Percentiles rank a stretch among this genome's conserved stretches.
Evolutionary conservation across 2,888 invertebrate species (phyloP).

Genomic region (Andrena flavipes): DNA sequence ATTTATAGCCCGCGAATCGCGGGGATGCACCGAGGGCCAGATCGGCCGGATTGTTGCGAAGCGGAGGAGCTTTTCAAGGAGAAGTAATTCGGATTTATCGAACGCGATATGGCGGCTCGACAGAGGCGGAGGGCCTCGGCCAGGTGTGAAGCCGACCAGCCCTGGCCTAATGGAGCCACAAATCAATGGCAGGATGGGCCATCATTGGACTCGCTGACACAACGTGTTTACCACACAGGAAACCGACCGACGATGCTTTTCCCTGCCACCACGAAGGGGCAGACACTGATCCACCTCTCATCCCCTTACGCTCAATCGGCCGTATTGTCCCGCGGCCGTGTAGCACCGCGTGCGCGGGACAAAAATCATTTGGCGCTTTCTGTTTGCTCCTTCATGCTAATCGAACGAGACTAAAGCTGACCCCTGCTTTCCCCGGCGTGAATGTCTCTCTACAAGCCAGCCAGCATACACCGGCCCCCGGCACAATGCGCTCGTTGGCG

Average conservation of each 20-base stretch:
- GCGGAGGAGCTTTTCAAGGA: constrained; percentile 48
- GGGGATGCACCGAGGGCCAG: not conserved
- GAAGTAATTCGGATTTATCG: constrained; percentile 81
- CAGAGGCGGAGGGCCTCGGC: constrained; percentile 57
- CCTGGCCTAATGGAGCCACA: constrained; percentile 84
- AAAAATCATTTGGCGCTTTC: constrained; percentile 75
- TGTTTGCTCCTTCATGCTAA: constrained; percentile 67
- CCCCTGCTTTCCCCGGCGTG: constrained; percentile 18
- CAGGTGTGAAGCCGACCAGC: constrained; percentile 79
- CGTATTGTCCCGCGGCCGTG: constrained; percentile 70
- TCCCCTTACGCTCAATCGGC: constrained; percentile 80
- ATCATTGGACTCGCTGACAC: constrained; percentile 82
- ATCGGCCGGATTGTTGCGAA: constrained; percentile 3
- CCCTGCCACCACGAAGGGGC: constrained; percentile 58
- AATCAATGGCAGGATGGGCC: constrained; percentile 82
- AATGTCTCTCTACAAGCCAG: not conserved
- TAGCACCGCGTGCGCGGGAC: constrained; percentile 56
- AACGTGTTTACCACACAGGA: constrained; percentile 83
- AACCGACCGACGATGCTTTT: constrained; percentile 68
- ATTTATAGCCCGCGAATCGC: constrained; percentile 2
- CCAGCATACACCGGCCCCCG: not conserved
- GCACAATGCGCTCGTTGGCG: constrained; percentile 9
- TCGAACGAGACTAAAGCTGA: constrained; percentile 61
- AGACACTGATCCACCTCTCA: constrained; percentile 78
- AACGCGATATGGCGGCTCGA: constrained; percentile 58